Evolutionary conservation across 2,797 vertebrate species (phyloP).

Genomic region (Rhinella marina): DNA sequence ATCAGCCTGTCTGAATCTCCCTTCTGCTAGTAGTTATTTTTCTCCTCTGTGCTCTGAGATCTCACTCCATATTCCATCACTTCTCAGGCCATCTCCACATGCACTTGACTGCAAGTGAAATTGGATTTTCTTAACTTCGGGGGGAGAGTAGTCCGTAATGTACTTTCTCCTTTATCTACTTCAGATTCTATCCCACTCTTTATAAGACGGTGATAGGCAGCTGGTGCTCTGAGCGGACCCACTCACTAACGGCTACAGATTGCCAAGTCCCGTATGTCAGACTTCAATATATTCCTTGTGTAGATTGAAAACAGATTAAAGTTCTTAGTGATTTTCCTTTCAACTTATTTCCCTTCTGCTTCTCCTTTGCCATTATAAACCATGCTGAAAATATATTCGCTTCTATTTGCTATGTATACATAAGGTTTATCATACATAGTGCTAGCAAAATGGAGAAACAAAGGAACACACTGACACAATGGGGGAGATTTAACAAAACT

Average conservation of each 20-base stretch:
- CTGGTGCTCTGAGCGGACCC: constrained; percentile 53
- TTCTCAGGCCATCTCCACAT: constrained; percentile 36
- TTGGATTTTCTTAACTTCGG: constrained; percentile 56
- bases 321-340: constrained; percentile 58
- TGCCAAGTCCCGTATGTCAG: constrained; percentile 33
- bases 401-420: constrained; percentile 7
- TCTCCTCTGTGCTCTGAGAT: background rate
- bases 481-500: no score
- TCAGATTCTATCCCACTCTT: constrained; percentile 49
- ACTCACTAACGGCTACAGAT: constrained; percentile 58
- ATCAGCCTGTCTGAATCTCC: constrained; percentile 39
- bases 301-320: constrained; percentile 63
- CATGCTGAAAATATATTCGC: constrained; percentile 21
- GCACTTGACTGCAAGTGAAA: constrained; percentile 28
- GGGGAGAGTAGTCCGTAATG: constrained; percentile 60
- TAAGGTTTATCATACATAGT: background rate
- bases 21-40: constrained; percentile 48
- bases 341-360: constrained; percentile 53
- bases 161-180: constrained; percentile 62
- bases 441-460: background rate
- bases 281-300: constrained; percentile 47
- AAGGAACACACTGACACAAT: background rate
- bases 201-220: constrained; percentile 23
- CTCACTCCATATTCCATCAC: background rate
- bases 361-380: constrained; percentile 19